Evolutionary conservation across 2,797 vertebrate species (phyloP), one percentile per base, ranked within the genome.

Genomic region (Sebastes melanostomus): DNA sequence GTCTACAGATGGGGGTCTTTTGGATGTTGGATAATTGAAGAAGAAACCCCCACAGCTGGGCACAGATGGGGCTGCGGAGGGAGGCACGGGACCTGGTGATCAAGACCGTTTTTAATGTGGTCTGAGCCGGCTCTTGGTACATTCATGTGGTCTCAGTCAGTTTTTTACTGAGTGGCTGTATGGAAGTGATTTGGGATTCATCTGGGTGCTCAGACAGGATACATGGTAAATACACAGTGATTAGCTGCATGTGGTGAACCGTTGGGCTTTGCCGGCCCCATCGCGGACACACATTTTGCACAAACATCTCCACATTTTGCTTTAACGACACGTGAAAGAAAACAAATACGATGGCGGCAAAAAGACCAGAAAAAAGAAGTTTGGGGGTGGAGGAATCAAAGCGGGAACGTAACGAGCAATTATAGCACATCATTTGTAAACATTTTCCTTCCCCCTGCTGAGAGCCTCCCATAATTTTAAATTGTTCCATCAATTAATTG

Each of bases 101-200:
- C 88, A 89, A 90, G 84, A 78, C 67, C 61, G 9, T 54, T 87
- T 91, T 93, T 91, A 76, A 92, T 92, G 92, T 92, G 92, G 92
- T 89, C 78, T 78, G 79, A 66, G 73, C 77, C 13, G 66, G 81
- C 22, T 71, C 85, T 78, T 2, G 66, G 55, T 70, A 10, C 79
- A 85, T 92, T 93, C 83, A 92, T 91, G 91, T 91, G 93, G 90
- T 89, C 86, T 71, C 78, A 68, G 86, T 78, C 82, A 63, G 88
- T 82, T 82, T 84, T 82, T 83, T 80, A 85, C 80, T 78, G 89
- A 89, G 87, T 80, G 81, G 75, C 82, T 82, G 89, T 65, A 91
- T 95, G 94, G 94, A 94, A 94, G 93, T 86, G 88, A 94, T 95
- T 95, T 94, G 83, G 78, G 62, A 77, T 86, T 90, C 86, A 90